Evolutionary conservation across 2,888 invertebrate genomes (phyloP).

Genomic region (Dione juno): DNA sequence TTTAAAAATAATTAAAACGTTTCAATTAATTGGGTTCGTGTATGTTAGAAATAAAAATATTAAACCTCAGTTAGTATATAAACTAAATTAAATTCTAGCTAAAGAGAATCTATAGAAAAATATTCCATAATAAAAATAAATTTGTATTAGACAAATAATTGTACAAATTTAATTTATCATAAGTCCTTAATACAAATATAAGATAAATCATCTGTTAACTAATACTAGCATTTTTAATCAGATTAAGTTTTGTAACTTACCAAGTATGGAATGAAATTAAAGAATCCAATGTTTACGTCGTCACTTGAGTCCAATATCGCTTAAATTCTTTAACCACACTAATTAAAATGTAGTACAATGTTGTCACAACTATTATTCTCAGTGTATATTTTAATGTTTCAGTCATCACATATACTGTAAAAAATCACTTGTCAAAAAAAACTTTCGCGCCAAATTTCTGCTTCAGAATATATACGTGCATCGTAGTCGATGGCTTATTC

Average conservation of each 20-base stretch:
- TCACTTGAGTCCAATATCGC: conserved; percentile 57
- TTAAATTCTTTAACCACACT: conserved; percentile 70
- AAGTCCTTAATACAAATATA: neutral
- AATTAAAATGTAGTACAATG: conserved; percentile 69
- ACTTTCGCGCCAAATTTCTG: conserved; percentile 55
- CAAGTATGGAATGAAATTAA: conserved; percentile 42
- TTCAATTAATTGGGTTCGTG: too few relatives aligned
- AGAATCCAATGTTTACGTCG: conserved; percentile 52
- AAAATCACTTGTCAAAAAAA: conserved; percentile 37
- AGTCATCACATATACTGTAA: conserved; percentile 65
- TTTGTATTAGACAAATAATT: too few relatives aligned
- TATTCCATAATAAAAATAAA: too few relatives aligned
- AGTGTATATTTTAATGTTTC: conserved; percentile 66
- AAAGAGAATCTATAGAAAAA: too few relatives aligned
- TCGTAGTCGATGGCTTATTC: conserved; percentile 52
- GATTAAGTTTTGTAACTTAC: conserved; percentile 44
- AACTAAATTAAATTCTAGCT: too few relatives aligned
- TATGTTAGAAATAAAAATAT: too few relatives aligned
- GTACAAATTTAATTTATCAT: too few relatives aligned
- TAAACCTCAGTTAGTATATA: too few relatives aligned
- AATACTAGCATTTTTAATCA: neutral
- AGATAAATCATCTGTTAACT: neutral
- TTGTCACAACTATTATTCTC: conserved; percentile 65
- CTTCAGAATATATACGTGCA: conserved; percentile 49
- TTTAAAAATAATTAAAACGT: too few relatives aligned